A percentile compares a stretch with the other conserved stretches of the same genome.
Evolutionary conservation across 1,140 invertebrate genomes (phyloP).

Genomic region (Drosophila eugracilis): DNA sequence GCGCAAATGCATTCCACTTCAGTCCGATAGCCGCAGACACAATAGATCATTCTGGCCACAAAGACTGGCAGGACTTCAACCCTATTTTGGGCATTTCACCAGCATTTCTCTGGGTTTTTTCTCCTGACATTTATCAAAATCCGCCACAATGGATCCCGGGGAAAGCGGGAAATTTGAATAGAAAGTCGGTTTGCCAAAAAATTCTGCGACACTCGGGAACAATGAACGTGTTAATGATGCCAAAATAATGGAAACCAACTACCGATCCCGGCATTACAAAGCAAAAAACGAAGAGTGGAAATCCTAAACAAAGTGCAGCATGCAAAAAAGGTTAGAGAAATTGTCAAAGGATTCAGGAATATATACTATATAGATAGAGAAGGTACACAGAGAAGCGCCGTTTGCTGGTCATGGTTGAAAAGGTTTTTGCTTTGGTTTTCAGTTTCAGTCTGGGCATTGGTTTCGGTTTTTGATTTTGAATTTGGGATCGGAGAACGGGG

Average conservation of each 20-base stretch:
- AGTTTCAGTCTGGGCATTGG: constrained; percentile 22
- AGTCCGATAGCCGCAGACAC: constrained; percentile 5
- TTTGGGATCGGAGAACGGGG: constrained; percentile 4
- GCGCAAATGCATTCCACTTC: constrained; percentile 52
- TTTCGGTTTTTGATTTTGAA: constrained; percentile 36
- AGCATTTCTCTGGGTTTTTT: constrained; percentile 29
- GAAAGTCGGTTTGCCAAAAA: constrained; percentile 45
- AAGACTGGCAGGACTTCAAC: constrained; percentile 19
- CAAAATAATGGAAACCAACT: constrained; percentile 63
- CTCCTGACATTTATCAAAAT: constrained; percentile 24
- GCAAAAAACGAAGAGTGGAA: constrained; percentile 51
- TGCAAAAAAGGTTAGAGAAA: constrained; percentile 52
- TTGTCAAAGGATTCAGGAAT: constrained; percentile 60
- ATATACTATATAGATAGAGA: constrained; percentile 13
- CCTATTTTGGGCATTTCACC: constrained; percentile 64
- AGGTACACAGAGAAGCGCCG: constrained; percentile 17
- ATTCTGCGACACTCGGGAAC: constrained; percentile 46
- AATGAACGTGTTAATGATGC: constrained; percentile 83
- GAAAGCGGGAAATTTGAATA: constrained; percentile 63
- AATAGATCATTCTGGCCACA: constrained; percentile 32
- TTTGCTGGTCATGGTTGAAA: constrained; percentile 48
- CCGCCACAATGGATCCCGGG: constrained; percentile 17
- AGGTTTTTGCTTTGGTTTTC: constrained; percentile 30
- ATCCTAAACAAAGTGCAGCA: constrained; percentile 46
- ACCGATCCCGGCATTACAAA: constrained; percentile 59